phyloP scores from a whole-genome alignment of 1,140 invertebrate species.

The Sogatella furcifera region DNA sequence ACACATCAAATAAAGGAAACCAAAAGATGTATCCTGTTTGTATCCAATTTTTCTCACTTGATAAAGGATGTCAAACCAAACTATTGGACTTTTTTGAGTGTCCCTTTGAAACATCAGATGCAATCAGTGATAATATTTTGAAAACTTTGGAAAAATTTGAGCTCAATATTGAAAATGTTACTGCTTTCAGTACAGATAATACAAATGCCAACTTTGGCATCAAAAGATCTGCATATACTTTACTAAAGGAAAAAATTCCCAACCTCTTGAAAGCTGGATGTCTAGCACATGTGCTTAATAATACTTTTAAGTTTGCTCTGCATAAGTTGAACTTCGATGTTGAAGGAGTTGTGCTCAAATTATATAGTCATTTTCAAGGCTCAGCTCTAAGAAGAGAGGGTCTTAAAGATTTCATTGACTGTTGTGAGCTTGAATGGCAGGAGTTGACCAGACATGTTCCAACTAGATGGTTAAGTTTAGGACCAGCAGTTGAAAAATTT shows the following conservation, averaged over 20 bases:
- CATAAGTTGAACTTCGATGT: not conserved
- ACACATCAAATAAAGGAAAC: too few relatives aligned
- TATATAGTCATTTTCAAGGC: not conserved
- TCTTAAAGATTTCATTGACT: constrained; percentile 2
- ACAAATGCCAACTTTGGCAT: constrained; percentile 5
- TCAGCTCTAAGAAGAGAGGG: not conserved
- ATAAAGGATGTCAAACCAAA: too few relatives aligned
- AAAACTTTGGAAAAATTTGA: too few relatives aligned
- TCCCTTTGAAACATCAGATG: too few relatives aligned
- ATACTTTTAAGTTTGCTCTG: constrained; percentile 1
- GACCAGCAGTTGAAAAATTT: not conserved
- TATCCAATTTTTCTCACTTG: too few relatives aligned
- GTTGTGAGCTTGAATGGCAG: too few relatives aligned
- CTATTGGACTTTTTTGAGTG: too few relatives aligned
- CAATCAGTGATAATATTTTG: too few relatives aligned
- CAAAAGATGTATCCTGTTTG: too few relatives aligned
- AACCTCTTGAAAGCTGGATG: constrained; percentile 3
- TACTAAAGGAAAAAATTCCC: not conserved
- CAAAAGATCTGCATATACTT: not conserved
- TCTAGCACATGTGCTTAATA: constrained; percentile 1
- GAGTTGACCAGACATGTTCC: constrained; percentile 1
- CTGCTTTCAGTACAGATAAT: too few relatives aligned
- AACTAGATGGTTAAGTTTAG: constrained; percentile 5
- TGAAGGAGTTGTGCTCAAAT: not conserved
- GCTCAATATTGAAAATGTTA: too few relatives aligned